Evolutionary conservation across 2,888 invertebrate genomes (phyloP).

Genomic region (Lathronympha strigana): DNA sequence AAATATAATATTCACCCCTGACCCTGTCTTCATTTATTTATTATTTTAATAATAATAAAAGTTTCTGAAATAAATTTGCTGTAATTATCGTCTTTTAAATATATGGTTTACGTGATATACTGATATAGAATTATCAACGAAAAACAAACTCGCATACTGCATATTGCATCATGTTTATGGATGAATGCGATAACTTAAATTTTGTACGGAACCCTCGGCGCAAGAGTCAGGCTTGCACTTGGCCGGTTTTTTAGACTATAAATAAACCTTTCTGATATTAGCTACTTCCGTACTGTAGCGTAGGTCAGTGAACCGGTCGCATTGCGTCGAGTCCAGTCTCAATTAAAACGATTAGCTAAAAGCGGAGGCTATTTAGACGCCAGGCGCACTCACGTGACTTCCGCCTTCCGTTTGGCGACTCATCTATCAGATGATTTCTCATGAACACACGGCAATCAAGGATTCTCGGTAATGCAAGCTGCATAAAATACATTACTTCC

Average conservation of each 20-base stretch:
- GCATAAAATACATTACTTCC: conserved; percentile 1
- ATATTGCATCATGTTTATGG: no score
- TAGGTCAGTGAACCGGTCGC: conserved; percentile 57
- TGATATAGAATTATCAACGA: no score
- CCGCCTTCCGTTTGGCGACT: conserved; percentile 30
- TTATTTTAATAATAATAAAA: no score
- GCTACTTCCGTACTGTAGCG: conserved; percentile 52
- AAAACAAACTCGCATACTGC: no score
- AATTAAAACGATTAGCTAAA: conserved; percentile 26
- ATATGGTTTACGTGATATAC: no score
- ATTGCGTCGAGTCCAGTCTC: conserved; percentile 5
- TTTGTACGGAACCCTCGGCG: no score
- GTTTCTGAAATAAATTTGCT: no score
- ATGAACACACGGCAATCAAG: conserved; percentile 8
- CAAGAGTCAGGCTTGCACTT: no score
- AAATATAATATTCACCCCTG: no score
- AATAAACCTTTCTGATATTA: conserved; percentile 7
- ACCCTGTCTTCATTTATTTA: no score
- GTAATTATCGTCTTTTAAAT: no score
- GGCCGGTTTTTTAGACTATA: background rate
- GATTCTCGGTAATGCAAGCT: conserved; percentile 8
- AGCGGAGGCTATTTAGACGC: conserved; percentile 26
- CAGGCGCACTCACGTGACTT: conserved; percentile 23
- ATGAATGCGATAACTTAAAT: no score
- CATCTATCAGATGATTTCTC: conserved; percentile 20